Conservation (phyloP, 2,888 invertebrate genomes). For the Achlya flavicornis region DNA sequence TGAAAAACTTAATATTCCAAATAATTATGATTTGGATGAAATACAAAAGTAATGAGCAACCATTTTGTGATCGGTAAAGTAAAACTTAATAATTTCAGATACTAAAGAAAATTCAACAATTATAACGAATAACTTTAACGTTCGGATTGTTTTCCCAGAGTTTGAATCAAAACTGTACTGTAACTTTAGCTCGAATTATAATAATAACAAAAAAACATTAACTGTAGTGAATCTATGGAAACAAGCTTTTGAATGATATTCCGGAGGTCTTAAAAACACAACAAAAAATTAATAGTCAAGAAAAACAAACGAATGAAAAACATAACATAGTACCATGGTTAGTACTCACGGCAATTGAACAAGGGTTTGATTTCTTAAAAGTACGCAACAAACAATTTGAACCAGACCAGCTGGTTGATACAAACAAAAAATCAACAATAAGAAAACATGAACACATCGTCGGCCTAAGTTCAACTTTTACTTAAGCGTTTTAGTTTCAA, state of each 20-base stretch:
- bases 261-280: conserved; percentile 10
- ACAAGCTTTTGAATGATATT: conserved; percentile 10
- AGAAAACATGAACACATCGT: conserved; percentile 34
- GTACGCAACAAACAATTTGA: conserved; percentile 1
- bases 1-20: not conserved
- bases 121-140: conserved; percentile 10
- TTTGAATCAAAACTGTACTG: not conserved
- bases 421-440: conserved; percentile 32
- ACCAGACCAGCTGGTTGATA: conserved; percentile 32
- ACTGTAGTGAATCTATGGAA: conserved; percentile 15
- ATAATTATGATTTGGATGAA: not conserved
- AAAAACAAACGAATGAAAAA: conserved; percentile 3
- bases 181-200: not conserved
- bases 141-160: not conserved
- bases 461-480: not conserved
- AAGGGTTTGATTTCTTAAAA: not conserved
- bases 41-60: not conserved
- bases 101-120: conserved; percentile 13
- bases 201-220: conserved; percentile 20
- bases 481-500: not conserved
- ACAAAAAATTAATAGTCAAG: conserved; percentile 26
- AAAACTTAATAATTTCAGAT: not conserved
- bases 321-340: not conserved
- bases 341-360: not conserved
- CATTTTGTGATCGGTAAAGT: not conserved